Evolutionary conservation across 2,113 vertebrate genomes (phyloP).

Genomic region (Poeciliopsis occidentalis): DNA sequence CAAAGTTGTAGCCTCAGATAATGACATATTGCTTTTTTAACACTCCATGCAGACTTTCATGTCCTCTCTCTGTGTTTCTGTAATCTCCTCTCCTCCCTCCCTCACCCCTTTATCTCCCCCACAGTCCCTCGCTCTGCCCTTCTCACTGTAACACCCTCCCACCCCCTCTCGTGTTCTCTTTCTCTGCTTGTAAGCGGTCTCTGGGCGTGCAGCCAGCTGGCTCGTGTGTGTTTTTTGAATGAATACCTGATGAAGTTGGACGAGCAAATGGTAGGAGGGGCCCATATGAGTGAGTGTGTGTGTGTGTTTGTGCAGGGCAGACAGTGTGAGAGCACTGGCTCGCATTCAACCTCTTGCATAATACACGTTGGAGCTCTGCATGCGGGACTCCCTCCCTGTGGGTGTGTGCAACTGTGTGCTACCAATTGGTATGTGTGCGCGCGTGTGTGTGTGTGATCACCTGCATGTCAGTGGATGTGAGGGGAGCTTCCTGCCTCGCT

Average conservation of each 20-base stretch:
- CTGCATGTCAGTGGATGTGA: slow-evolving; percentile 60
- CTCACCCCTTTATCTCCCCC: slow-evolving; percentile 42
- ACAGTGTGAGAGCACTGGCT: slow-evolving; percentile 79
- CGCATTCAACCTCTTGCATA: slow-evolving; percentile 78
- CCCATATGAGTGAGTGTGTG: slow-evolving; percentile 52
- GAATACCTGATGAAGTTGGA: slow-evolving; percentile 93
- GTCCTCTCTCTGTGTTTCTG: slow-evolving; percentile 19
- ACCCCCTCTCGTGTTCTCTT: slow-evolving; percentile 49
- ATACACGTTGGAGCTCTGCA: slow-evolving; percentile 74
- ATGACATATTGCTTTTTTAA: slow-evolving; percentile 11
- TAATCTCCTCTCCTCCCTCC: slow-evolving; percentile 53
- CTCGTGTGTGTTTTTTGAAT: slow-evolving; percentile 86
- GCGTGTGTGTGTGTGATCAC: slow-evolving; percentile 60
- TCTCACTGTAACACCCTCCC: slow-evolving; percentile 60
- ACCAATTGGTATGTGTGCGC: slow-evolving; percentile 39
- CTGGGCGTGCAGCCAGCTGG: slow-evolving; percentile 80
- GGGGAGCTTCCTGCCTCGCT: slow-evolving; percentile 65
- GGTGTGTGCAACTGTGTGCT: slow-evolving; percentile 67
- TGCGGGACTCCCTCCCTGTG: slow-evolving; percentile 78
- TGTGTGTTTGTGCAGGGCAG: slow-evolving; percentile 52
- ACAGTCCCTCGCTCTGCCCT: slow-evolving; percentile 52
- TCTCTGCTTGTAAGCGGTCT: slow-evolving; percentile 70
- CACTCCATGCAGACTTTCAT: slow-evolving; percentile 40
- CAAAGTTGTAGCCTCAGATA: neutral
- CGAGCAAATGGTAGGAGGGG: slow-evolving; percentile 79